Percentiles rank a stretch among this genome's conserved stretches.
Conservation (phyloP, 2,797 vertebrate genomes). For the Eurystomus glaucurus region DNA sequence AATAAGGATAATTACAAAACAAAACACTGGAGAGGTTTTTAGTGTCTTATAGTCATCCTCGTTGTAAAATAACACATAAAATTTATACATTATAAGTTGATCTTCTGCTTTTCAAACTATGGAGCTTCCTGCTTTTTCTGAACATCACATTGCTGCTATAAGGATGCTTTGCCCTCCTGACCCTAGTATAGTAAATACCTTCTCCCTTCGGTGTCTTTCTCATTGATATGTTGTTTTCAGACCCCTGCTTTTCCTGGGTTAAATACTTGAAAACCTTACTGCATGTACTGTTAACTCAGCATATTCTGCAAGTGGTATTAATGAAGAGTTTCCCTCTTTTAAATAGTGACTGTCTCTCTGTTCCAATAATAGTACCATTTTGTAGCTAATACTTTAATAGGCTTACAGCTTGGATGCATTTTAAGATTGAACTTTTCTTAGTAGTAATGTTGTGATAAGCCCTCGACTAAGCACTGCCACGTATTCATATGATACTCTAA, state of each 20-base stretch:
- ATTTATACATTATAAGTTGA: not conserved
- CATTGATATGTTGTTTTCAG: not conserved
- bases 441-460: not conserved
- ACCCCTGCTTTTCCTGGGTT: not conserved
- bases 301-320: conserved; percentile 31
- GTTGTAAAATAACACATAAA: not conserved
- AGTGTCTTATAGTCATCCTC: not conserved
- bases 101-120: not conserved
- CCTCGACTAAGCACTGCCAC: not conserved
- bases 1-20: not conserved
- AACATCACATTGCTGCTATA: not conserved
- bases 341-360: not conserved
- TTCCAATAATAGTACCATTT: not conserved
- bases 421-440: not conserved
- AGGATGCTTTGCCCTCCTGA: not conserved
- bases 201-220: not conserved
- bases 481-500: not conserved
- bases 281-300: conserved; percentile 46
- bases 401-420: not conserved
- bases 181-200: not conserved
- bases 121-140: not conserved
- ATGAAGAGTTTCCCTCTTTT: not conserved
- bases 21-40: not conserved
- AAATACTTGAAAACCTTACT: not conserved
- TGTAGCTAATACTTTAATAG: not conserved